phyloP scores from a whole-genome alignment of 2,797 vertebrate species.

The Sus cebifrons region DNA sequence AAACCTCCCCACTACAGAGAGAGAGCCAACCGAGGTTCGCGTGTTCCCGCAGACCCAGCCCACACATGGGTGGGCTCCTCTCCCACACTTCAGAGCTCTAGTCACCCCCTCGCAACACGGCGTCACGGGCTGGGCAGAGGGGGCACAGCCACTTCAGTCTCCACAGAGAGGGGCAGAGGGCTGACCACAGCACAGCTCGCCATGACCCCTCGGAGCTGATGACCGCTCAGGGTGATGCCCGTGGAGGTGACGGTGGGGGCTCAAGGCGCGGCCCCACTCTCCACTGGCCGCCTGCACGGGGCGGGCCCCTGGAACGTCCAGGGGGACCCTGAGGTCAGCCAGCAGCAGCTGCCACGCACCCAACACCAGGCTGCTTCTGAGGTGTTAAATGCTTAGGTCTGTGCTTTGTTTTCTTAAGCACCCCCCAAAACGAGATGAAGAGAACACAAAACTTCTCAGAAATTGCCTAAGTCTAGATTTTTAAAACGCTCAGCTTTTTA shows the following conservation, averaged over 20 bases:
- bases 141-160: background rate
- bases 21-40: background rate
- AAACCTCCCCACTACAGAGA: background rate
- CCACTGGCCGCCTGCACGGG: no score
- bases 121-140: background rate
- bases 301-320: constrained; percentile 31
- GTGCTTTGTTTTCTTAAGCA: constrained; percentile 37
- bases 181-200: background rate
- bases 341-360: constrained; percentile 84
- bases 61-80: rapidly evolving
- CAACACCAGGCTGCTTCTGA: constrained; percentile 87
- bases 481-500: background rate
- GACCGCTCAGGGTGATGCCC: background rate
- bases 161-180: background rate
- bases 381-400: constrained; percentile 75
- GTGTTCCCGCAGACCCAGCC: background rate
- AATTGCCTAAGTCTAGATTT: background rate
- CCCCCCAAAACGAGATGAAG: constrained; percentile 79
- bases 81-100: background rate
- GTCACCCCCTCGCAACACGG: rapidly evolving
- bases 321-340: constrained; percentile 84
- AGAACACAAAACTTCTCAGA: background rate
- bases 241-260: background rate
- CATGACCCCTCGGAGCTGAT: no score
- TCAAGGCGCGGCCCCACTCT: no score